phyloP scores from a whole-genome alignment of 2,113 vertebrate genomes.

The Sus scrofa region DNA sequence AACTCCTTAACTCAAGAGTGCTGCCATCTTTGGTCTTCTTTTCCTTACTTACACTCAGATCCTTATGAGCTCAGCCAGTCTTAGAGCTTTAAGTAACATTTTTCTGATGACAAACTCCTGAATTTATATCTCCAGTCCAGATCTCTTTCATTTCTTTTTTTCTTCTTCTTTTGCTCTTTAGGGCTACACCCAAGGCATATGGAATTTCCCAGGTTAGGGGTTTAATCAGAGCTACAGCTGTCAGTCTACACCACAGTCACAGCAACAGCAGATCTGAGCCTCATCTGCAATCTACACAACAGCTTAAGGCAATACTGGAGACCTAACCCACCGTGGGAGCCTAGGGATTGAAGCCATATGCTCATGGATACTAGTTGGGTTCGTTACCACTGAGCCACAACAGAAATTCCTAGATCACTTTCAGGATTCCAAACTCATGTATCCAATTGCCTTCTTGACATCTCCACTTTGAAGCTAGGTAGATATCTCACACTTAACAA shows the following conservation, averaged over 20 bases:
- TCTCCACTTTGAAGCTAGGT: neutral
- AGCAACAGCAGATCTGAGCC: no score
- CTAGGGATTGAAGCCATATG: no score
- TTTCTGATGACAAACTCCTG: neutral
- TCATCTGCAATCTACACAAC: no score
- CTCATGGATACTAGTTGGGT: no score
- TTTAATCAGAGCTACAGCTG: no score
- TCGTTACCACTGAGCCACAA: no score
- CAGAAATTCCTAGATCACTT: neutral
- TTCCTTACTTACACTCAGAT: neutral
- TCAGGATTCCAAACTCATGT: neutral
- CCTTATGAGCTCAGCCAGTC: neutral
- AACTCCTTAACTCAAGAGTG: neutral
- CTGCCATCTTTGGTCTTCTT: neutral
- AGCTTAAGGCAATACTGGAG: no score
- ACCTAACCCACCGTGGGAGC: no score
- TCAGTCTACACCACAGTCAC: no score
- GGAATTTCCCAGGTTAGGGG: no score
- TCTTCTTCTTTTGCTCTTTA: no score
- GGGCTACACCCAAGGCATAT: no score
- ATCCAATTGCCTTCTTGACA: neutral
- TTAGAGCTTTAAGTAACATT: neutral
- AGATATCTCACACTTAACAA: neutral
- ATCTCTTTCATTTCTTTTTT: neutral
- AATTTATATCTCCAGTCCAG: neutral